These are phyloP conservation scores for Hirudinaria manillensis DNA, from an alignment of 2,888 invertebrate genomes.

Conservation along the genomic window DNA sequence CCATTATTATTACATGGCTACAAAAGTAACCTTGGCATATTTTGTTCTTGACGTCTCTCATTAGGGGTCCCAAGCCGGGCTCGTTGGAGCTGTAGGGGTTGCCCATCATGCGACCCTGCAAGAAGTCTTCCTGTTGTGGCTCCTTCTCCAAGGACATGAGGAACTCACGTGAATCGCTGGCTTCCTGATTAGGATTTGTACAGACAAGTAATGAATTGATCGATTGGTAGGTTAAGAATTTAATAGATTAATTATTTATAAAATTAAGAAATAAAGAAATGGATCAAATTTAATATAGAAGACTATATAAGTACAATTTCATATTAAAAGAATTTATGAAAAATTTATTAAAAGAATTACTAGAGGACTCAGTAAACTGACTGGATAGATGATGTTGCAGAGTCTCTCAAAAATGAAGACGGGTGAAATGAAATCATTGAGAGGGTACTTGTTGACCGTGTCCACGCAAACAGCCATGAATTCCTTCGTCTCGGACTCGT, in stretches of 20 bases:
- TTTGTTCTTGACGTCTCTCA: slow-evolving; percentile 98
- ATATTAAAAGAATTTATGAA: no score
- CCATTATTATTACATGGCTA: not conserved
- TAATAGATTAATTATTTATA: not conserved
- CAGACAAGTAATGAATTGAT: not conserved
- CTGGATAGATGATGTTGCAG: slow-evolving; percentile 86
- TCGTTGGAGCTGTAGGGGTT: slow-evolving; percentile 94
- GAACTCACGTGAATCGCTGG: slow-evolving; percentile 93
- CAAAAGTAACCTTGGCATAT: slow-evolving; percentile 59
- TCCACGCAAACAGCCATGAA: slow-evolving; percentile 96
- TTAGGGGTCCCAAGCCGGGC: slow-evolving; percentile 86
- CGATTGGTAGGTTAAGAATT: not conserved
- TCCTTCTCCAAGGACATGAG: slow-evolving; percentile 93
- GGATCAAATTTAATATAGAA: not conserved
- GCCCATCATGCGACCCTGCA: slow-evolving; percentile 93
- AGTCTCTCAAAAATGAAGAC: slow-evolving; percentile 94
- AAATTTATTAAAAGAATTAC: no score
- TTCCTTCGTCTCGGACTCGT: slow-evolving; percentile 87
- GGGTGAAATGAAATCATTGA: slow-evolving; percentile 87
- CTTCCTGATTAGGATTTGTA: slow-evolving; percentile 62
- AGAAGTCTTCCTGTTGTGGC: slow-evolving; percentile 95
- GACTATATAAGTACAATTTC: no score
- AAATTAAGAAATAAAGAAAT: not conserved
- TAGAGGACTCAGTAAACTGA: slow-evolving; percentile 40
- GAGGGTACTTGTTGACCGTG: slow-evolving; percentile 78